phyloP scores from a whole-genome alignment of 2,888 invertebrate species.

The Aleiodes alternator region DNA sequence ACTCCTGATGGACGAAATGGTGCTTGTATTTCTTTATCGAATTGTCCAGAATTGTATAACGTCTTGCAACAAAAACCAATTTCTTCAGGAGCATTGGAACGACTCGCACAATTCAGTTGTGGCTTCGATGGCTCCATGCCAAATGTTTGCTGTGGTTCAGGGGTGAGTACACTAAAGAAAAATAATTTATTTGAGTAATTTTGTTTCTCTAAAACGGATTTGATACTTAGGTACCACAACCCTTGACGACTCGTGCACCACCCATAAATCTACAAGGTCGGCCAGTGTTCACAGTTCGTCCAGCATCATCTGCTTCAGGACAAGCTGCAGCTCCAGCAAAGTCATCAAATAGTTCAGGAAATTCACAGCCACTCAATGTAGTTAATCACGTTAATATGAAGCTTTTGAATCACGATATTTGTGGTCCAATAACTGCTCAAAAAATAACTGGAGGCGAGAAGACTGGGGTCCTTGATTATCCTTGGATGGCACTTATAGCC shows the following conservation, averaged over 20 bases:
- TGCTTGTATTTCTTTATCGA: constrained; percentile 71
- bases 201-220: too few species aligned
- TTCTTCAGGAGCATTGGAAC: constrained; percentile 57
- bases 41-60: constrained; percentile 68
- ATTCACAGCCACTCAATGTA: constrained; percentile 67
- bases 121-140: constrained; percentile 72
- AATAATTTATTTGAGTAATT: too few species aligned
- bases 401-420: constrained; percentile 74
- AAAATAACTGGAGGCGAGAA: constrained; percentile 81
- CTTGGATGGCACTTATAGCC: constrained; percentile 86
- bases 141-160: too few species aligned
- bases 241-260: too few species aligned
- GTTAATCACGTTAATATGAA: constrained; percentile 72
- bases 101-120: constrained; percentile 74
- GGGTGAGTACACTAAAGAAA: too few species aligned
- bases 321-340: background rate
- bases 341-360: background rate
- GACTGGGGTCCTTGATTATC: constrained; percentile 81
- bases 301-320: too few species aligned
- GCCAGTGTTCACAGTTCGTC: too few species aligned
- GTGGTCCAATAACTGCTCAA: constrained; percentile 78
- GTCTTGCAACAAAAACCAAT: constrained; percentile 67
- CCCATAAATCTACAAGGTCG: too few species aligned
- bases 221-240: too few species aligned
- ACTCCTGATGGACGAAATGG: constrained; percentile 67